Evolutionary conservation across 2,888 invertebrate species (phyloP).

Genomic region (Oxystoma pomonae): DNA sequence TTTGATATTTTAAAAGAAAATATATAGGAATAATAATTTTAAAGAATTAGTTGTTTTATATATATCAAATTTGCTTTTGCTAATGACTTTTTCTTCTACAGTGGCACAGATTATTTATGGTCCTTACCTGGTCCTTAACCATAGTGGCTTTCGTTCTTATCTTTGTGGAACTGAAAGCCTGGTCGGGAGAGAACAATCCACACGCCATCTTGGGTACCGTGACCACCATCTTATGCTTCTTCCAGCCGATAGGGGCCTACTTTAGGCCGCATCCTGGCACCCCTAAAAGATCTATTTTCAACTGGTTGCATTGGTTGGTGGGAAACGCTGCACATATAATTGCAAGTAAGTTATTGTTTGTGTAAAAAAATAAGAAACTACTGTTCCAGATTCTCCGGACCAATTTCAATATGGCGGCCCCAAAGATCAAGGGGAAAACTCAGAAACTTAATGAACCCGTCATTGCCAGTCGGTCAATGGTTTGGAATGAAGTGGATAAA

Average conservation of each 20-base stretch:
- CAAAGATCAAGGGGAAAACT: too few species aligned
- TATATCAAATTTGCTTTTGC: too few species aligned
- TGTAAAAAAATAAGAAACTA: slow-evolving; percentile 4
- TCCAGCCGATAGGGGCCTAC: slow-evolving; percentile 84
- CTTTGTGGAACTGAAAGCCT: slow-evolving; percentile 72
- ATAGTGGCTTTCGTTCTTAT: slow-evolving; percentile 76
- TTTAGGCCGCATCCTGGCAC: slow-evolving; percentile 79
- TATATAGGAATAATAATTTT: too few species aligned
- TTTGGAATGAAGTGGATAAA: too few species aligned
- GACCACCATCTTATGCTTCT: slow-evolving; percentile 73
- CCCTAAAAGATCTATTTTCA: slow-evolving; percentile 74
- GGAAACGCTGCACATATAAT: slow-evolving; percentile 86
- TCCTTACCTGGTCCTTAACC: slow-evolving; percentile 75
- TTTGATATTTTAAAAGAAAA: too few species aligned
- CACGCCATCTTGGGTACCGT: slow-evolving; percentile 80
- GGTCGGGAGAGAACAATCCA: slow-evolving; percentile 70
- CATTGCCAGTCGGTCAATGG: too few species aligned
- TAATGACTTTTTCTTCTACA: slow-evolving; percentile 45
- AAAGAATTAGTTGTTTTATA: too few species aligned
- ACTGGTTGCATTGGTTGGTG: slow-evolving; percentile 87
- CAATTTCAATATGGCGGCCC: too few species aligned
- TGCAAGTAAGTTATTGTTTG: slow-evolving; percentile 82
- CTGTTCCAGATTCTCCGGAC: too few species aligned
- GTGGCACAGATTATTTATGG: slow-evolving; percentile 87
- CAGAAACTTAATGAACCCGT: too few species aligned